phyloP scores from a whole-genome alignment of 1,140 invertebrate species.

The Drosophila sturtevanti region DNA sequence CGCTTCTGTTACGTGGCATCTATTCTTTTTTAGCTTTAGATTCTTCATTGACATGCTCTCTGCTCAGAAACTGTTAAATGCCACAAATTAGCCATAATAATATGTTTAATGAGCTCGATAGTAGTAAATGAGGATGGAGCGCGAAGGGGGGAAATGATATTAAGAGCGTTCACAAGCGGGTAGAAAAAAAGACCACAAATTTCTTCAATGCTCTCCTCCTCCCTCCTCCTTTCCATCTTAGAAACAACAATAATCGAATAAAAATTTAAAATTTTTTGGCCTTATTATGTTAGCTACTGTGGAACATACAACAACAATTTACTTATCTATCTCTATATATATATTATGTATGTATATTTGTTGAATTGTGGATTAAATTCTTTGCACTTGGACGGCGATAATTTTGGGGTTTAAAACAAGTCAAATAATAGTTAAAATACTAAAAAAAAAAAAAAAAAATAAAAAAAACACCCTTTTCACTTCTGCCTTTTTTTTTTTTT shows the following conservation, averaged over 20 bases:
- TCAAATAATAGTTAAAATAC: background rate
- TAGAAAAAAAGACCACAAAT: background rate
- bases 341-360: background rate
- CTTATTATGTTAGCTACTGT: constrained; percentile 1
- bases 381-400: constrained; percentile 50
- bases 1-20: constrained; percentile 31
- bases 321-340: constrained; percentile 36
- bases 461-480: background rate
- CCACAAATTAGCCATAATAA: constrained; percentile 52
- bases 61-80: constrained; percentile 37
- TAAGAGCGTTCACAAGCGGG: too few relatives aligned
- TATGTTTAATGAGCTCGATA: constrained; percentile 26
- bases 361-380: constrained; percentile 54
- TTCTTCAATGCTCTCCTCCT: background rate
- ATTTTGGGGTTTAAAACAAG: constrained; percentile 19
- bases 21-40: too few relatives aligned
- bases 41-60: background rate
- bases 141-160: too few relatives aligned
- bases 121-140: background rate
- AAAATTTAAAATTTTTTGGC: background rate
- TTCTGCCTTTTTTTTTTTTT: constrained; percentile 3
- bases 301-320: background rate
- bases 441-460: constrained; percentile 15
- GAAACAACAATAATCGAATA: background rate
- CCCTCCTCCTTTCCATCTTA: background rate